phyloP scores from a whole-genome alignment of 2,113 vertebrate species.

The Oophaga pumilio region DNA sequence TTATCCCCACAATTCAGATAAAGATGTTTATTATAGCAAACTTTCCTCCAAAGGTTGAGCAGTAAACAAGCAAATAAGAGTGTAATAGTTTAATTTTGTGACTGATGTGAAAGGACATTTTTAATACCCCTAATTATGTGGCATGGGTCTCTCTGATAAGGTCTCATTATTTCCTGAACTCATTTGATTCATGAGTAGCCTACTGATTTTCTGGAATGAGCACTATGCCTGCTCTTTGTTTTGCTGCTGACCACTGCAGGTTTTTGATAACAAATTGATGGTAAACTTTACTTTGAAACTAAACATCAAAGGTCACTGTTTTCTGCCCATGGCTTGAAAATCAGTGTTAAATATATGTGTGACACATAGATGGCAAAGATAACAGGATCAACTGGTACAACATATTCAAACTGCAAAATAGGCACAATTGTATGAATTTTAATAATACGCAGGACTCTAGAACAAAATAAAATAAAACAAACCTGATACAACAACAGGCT shows the following conservation, averaged over 20 bases:
- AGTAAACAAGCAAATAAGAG: conserved; percentile 33
- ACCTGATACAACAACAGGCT: too few species aligned
- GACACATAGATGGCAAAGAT: neutral
- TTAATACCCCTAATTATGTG: conserved; percentile 37
- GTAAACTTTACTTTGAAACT: conserved; percentile 33
- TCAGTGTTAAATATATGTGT: neutral
- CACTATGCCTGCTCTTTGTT: conserved; percentile 24
- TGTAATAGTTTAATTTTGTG: conserved; percentile 29
- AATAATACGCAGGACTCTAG: neutral
- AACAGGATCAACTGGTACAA: neutral
- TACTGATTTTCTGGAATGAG: conserved; percentile 29
- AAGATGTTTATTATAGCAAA: conserved; percentile 17
- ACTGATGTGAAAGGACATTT: conserved; percentile 45
- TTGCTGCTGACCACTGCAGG: conserved; percentile 53
- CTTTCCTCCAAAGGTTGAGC: conserved; percentile 12
- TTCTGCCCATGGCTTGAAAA: neutral
- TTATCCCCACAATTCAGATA: neutral
- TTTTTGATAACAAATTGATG: conserved; percentile 52
- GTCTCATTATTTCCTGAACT: conserved; percentile 47
- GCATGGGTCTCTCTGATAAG: conserved; percentile 39
- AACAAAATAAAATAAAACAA: neutral
- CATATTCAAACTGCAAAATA: neutral
- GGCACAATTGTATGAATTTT: neutral
- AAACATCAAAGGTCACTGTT: conserved; percentile 10
- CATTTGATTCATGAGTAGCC: conserved; percentile 31